phyloP scores from a whole-genome alignment of 2,888 invertebrate species.

The Teinopalpus imperialis region DNA sequence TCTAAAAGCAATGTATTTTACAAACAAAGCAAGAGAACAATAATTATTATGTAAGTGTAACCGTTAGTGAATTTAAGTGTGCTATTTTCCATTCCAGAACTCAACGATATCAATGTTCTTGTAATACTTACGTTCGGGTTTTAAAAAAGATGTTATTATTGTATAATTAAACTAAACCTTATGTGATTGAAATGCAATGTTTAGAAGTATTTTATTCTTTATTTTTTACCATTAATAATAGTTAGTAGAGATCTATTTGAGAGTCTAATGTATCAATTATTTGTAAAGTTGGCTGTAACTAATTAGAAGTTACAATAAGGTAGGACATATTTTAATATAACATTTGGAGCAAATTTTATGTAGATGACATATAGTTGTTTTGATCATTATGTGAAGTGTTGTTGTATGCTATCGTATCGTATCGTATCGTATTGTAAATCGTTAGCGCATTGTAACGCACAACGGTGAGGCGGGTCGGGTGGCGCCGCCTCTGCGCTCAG shows the following conservation, averaged over 20 bases:
- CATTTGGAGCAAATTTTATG: constrained; percentile 82
- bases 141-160: constrained; percentile 78
- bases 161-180: constrained; percentile 81
- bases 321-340: constrained; percentile 82
- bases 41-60: constrained; percentile 82
- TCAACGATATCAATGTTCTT: constrained; percentile 81
- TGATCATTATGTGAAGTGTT: constrained; percentile 80
- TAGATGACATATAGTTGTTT: constrained; percentile 80
- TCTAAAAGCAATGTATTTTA: constrained; percentile 80
- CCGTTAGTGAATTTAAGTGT: constrained; percentile 82
- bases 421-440: constrained; percentile 55
- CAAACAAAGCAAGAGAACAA: constrained; percentile 81
- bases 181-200: constrained; percentile 83
- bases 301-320: constrained; percentile 81
- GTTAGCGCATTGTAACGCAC: constrained; percentile 79
- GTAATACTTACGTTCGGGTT: constrained; percentile 80
- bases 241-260: constrained; percentile 82
- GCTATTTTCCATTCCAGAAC: constrained; percentile 82
- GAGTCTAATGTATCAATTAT: constrained; percentile 83
- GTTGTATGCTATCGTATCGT: constrained; percentile 69
- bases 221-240: constrained; percentile 82
- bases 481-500: constrained; percentile 29
- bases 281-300: constrained; percentile 83
- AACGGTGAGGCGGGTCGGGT: constrained; percentile 54
- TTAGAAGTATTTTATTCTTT: constrained; percentile 83